A percentile compares a stretch with the other conserved stretches of the same genome.
phyloP scores from a whole-genome alignment of 2,113 vertebrate species.

The Promerops cafer region DNA sequence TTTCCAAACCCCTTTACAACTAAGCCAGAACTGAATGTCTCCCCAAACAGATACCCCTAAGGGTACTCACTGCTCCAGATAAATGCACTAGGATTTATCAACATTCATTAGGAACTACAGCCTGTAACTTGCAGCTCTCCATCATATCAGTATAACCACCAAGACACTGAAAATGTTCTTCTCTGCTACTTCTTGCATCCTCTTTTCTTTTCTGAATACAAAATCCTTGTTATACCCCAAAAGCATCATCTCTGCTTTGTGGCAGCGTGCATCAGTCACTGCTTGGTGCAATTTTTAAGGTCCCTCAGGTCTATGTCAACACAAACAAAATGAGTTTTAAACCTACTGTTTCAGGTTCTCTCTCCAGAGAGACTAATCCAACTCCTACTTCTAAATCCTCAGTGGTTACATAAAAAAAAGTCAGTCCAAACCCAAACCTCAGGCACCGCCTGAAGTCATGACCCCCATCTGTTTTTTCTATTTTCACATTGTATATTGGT shows the following conservation, averaged over 20 bases:
- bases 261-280: background rate
- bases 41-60: background rate
- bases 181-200: background rate
- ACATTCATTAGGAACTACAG: background rate
- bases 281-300: background rate
- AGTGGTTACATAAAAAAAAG: background rate
- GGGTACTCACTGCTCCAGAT: background rate
- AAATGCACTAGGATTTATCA: background rate
- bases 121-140: background rate
- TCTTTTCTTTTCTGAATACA: background rate
- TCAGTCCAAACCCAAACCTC: background rate
- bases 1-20: background rate
- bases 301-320: background rate
- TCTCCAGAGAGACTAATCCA: background rate
- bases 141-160: fast-evolving
- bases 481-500: background rate
- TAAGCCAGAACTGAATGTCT: background rate
- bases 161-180: background rate
- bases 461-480: background rate
- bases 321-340: background rate
- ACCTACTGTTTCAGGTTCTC: background rate
- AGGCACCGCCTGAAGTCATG: fast-evolving
- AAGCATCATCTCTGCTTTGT: background rate
- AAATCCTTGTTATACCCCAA: background rate
- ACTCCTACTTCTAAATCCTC: background rate